phyloP scores from a whole-genome alignment of 2,888 invertebrate species.

The Andrena praecox region DNA sequence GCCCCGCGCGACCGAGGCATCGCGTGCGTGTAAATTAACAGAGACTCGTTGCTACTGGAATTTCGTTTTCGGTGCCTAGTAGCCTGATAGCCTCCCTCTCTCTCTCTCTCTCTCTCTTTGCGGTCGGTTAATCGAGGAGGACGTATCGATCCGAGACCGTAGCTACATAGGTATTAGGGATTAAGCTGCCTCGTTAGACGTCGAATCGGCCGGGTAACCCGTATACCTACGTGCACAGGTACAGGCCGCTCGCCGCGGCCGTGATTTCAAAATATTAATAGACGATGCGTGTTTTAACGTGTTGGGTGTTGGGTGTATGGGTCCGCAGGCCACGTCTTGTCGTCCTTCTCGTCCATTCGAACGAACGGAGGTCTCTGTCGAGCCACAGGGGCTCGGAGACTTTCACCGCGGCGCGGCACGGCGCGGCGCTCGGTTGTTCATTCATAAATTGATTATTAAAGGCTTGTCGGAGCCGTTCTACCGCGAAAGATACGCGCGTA shows the following conservation, averaged over 20 bases:
- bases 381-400: slow-evolving; percentile 62
- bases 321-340: background rate
- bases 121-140: slow-evolving; percentile 42
- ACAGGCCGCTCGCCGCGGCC: too few relatives aligned
- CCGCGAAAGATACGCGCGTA: slow-evolving; percentile 59
- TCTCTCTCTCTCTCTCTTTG: slow-evolving; percentile 3
- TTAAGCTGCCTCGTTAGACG: background rate
- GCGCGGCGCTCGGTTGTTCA: slow-evolving; percentile 74
- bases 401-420: slow-evolving; percentile 73
- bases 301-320: background rate
- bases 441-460: slow-evolving; percentile 81
- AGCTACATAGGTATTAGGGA: background rate
- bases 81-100: background rate
- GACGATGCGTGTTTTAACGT: background rate
- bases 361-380: slow-evolving; percentile 25
- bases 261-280: slow-evolving; percentile 8
- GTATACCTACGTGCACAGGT: background rate
- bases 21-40: slow-evolving; percentile 40
- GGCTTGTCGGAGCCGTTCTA: slow-evolving; percentile 63
- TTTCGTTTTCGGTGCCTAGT: slow-evolving; percentile 35
- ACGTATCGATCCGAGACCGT: slow-evolving; percentile 19
- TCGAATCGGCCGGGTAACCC: background rate
- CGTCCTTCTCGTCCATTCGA: slow-evolving; percentile 21
- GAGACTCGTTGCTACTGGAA: slow-evolving; percentile 38
- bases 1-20: background rate